Evolutionary conservation across 2,797 vertebrate species (phyloP), one percentile per base, ranked within the genome.

Genomic region (Acropternis orthonyx): DNA sequence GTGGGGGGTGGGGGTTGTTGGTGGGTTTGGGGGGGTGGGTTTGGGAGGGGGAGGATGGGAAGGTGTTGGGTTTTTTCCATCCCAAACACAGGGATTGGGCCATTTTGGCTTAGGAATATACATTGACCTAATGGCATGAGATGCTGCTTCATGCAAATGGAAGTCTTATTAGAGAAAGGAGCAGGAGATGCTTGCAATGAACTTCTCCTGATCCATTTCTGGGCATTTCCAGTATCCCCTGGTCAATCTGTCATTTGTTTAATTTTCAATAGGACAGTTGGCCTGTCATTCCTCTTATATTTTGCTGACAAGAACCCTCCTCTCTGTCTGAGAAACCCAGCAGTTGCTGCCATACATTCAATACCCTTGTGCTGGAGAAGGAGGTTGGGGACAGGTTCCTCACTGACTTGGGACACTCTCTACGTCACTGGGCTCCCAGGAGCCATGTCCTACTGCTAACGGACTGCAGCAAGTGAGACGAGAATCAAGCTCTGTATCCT

Each of bases 331-430:
- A 71, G 66, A 78, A 90, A 75, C 5, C 7, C 23, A 28, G 27
- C 17, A 54, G 34, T 16, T 12, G 1, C 30, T 61, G 18, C 15
- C 1, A 0, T 61, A 32, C 0, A 2, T 56, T 86, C 8, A 36
- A 19, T 66, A 62, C 15, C 8, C 65, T 84, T 72, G 26, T 73
- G 27, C 14, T 65, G 36, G 62, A 89, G 27, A 51, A 72, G 46
- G 19, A 81, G 30, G 2, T 1, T 62, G 27, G 27, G 23, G 30
- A 49, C 17, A 65, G 34, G 14, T 71, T 86, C 7, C 43, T 89
- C 52, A 58, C 24, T 3, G 6, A 9, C 30, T 73, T 51, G 46
- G 8, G 28, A 32, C 49, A 10, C 46, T n/a, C 10, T 49, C 21
- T 7, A 3, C 51, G 43, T 32, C 7, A 46, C 30, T 32, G 32